Base-by-base conservation (phyloP, 1,140 invertebrate species). In the Onthophagus taurus region DNA sequence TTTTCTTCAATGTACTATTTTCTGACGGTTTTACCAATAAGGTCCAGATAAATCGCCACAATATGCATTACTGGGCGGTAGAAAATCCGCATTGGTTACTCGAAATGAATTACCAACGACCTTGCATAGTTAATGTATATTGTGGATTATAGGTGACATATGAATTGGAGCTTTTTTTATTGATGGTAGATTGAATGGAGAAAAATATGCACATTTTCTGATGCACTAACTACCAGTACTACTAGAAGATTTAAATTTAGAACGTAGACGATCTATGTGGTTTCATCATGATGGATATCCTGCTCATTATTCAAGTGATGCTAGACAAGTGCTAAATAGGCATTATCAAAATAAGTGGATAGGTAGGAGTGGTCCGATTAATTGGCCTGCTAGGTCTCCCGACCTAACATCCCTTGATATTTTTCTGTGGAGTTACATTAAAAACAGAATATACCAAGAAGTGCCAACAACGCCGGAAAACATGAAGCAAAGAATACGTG, bases 51-150 rank as follows among this genome's bases (percentile, higher is more conserved):
- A 45, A 45, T 38, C 35, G 31, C 11, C 48, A 50, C 9, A 45
- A 46, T 24, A 46, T 37, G 26, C 19, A 44, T 23, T 46, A 42
- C 20, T 46, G 37, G 48, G 4, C 31, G 13, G 19, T 29, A 4
- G 39, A 39, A 42, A 45, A 49, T 37, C 42, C 42, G 8, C 30
- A 44, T 29, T 45, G 47, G 37, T 37, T 42, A 26, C n/a, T 31
- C 11, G 19, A 46, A 16, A n/a, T 29, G 20, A 26, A 45, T n/a
- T 41, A 29, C 19, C 38, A 46, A 23, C 16, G 31, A 30, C 44
- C 43, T 26, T 20, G 39, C 21, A 42, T 33, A 35, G 14, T 37
- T 8, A 42, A 46, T 31, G 31, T 50, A 9, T 42, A 39, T 33
- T 18, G 18, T 4, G 33, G 6, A 47, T 47, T 9, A 23, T 41